phyloP scores from a whole-genome alignment of 2,113 vertebrate species.

The Furnarius figulus region DNA sequence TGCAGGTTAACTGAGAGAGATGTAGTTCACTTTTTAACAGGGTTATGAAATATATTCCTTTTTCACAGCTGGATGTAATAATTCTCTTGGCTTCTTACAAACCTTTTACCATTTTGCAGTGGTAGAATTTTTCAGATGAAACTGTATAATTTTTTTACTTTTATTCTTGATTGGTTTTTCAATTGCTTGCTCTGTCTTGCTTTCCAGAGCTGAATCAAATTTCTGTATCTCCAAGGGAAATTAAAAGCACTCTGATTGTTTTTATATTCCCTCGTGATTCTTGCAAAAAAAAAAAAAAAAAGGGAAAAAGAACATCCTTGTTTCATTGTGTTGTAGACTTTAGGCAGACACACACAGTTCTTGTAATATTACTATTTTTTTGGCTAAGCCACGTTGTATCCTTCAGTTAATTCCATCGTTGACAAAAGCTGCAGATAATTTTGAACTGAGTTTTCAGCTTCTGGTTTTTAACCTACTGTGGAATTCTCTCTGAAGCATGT shows the following conservation, averaged over 20 bases:
- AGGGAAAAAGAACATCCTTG: fast-evolving
- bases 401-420: neutral
- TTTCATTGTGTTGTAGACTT: neutral
- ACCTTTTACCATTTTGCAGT: neutral
- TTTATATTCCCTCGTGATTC: neutral
- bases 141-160: neutral
- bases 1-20: neutral
- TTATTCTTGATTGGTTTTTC: neutral
- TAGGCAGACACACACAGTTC: neutral
- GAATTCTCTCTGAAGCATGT: neutral
- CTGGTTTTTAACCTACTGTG: neutral
- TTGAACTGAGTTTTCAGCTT: neutral
- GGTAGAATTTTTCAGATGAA: neutral
- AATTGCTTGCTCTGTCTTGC: neutral
- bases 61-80: neutral
- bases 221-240: neutral
- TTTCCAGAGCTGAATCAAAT: neutral
- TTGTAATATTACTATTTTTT: neutral
- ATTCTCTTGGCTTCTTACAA: neutral
- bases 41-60: neutral
- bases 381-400: neutral
- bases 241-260: neutral
- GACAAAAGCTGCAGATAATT: neutral
- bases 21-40: neutral
- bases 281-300: neutral